phyloP scores from a whole-genome alignment of 2,888 invertebrate genomes.

The Salpingus planirostris region DNA sequence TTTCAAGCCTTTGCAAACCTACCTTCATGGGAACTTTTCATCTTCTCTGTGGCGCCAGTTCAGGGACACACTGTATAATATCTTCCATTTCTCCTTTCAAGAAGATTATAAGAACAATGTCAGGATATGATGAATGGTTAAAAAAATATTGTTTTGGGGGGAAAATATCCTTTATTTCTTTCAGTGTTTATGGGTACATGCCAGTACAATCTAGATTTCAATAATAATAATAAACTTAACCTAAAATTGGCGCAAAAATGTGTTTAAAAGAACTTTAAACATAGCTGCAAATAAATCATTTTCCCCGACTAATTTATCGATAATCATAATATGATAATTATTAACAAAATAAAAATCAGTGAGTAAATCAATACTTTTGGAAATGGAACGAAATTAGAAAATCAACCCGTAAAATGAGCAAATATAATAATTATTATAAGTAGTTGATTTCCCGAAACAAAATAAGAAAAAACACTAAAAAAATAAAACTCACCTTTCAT shows the following conservation, averaged over 20 bases:
- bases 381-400: too few species aligned
- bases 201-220: constrained; percentile 10
- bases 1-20: too few species aligned
- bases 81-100: too few species aligned
- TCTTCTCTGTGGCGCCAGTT: too few species aligned
- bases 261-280: constrained; percentile 23
- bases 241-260: too few species aligned
- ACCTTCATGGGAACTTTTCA: too few species aligned
- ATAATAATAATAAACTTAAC: constrained; percentile 7
- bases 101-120: too few species aligned
- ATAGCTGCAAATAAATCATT: constrained; percentile 10
- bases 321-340: not conserved
- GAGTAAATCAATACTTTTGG: too few species aligned
- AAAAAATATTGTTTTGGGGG: too few species aligned
- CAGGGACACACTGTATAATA: too few species aligned
- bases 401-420: not conserved
- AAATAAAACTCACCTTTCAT: constrained; percentile 7
- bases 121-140: too few species aligned
- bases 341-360: constrained; percentile 1
- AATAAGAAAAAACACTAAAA: too few species aligned
- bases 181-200: constrained; percentile 16
- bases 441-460: not conserved
- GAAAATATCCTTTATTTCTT: constrained; percentile 16
- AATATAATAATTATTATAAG: not conserved
- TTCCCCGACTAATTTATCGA: constrained; percentile 3